Evolutionary conservation across 2,888 invertebrate genomes (phyloP).

Genomic region (Ecdyonurus torrentis): DNA sequence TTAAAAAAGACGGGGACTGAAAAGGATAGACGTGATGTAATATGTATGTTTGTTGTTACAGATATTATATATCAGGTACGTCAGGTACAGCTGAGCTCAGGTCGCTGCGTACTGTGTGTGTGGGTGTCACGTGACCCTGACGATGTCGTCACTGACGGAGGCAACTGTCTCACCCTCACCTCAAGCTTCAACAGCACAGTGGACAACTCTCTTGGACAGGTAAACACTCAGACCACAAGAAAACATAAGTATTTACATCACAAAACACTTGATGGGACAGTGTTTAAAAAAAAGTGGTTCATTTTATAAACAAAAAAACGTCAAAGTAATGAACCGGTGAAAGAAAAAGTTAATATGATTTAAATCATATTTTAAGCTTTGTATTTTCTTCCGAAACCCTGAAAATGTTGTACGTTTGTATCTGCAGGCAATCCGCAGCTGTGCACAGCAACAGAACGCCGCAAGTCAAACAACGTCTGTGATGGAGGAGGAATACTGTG

Average conservation of each 20-base stretch:
- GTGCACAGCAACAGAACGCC: conserved; percentile 8
- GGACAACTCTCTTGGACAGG: conserved; percentile 23
- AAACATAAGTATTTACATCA: not conserved
- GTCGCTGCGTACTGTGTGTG: conserved; percentile 38
- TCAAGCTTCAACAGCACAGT: conserved; percentile 28
- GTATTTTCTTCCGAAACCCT: too few relatives aligned
- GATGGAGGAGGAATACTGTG: not conserved
- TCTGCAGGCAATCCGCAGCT: conserved; percentile 12
- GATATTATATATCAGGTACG: conserved; percentile 31
- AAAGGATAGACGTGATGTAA: too few relatives aligned
- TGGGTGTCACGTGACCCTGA: conserved; percentile 38
- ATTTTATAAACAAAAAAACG: too few relatives aligned
- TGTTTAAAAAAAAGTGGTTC: too few relatives aligned
- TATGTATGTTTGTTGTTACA: too few relatives aligned
- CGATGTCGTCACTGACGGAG: conserved; percentile 22
- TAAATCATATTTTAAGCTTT: too few relatives aligned
- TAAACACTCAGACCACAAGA: conserved; percentile 13
- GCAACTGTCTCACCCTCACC: conserved; percentile 24
- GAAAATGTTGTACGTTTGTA: too few relatives aligned
- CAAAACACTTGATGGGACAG: not conserved
- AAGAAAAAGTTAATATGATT: too few relatives aligned
- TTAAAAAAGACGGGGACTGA: too few relatives aligned
- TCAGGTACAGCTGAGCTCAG: conserved; percentile 25
- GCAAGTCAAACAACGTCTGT: not conserved
- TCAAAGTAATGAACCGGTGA: too few relatives aligned